Percentiles rank a stretch among this genome's conserved stretches.
phyloP scores from a whole-genome alignment of 2,888 invertebrate genomes.

The Oxystoma pomonae region DNA sequence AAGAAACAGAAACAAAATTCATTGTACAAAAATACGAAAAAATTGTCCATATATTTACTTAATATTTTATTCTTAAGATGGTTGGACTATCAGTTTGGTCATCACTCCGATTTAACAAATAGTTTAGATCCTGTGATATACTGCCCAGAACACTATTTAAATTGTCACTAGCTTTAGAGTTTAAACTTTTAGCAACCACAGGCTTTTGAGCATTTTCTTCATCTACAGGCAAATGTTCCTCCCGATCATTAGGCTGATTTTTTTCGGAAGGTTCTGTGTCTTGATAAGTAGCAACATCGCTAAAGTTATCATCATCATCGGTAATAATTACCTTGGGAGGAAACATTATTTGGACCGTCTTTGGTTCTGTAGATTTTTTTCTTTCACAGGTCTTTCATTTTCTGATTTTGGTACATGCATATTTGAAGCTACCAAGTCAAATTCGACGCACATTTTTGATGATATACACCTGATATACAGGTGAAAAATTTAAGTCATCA shows the following conservation, averaged over 20 bases:
- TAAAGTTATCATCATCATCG: conserved; percentile 32
- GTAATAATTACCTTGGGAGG: conserved; percentile 33
- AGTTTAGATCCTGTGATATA: conserved; percentile 79
- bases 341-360: conserved; percentile 23
- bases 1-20: background rate
- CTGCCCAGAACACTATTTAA: conserved; percentile 69
- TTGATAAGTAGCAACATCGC: conserved; percentile 25
- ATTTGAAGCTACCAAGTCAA: conserved; percentile 48
- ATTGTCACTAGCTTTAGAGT: conserved; percentile 7
- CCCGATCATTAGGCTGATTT: conserved; percentile 37
- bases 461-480: conserved; percentile 47
- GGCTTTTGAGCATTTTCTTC: background rate
- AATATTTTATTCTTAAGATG: background rate
- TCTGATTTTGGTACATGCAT: conserved; percentile 18
- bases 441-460: conserved; percentile 55
- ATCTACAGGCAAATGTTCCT: conserved; percentile 2
- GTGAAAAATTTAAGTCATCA: conserved; percentile 31
- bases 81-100: background rate
- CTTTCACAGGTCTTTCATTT: conserved; percentile 5
- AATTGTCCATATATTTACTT: too few relatives aligned
- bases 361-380: conserved; percentile 8
- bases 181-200: background rate
- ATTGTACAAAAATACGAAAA: background rate
- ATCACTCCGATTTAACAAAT: conserved; percentile 63
- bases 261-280: conserved; percentile 26